A percentile compares a stretch with the other conserved stretches of the same genome.
Evolutionary conservation across 1,140 invertebrate species (phyloP).

Genomic region (Anoplophora glabripennis): DNA sequence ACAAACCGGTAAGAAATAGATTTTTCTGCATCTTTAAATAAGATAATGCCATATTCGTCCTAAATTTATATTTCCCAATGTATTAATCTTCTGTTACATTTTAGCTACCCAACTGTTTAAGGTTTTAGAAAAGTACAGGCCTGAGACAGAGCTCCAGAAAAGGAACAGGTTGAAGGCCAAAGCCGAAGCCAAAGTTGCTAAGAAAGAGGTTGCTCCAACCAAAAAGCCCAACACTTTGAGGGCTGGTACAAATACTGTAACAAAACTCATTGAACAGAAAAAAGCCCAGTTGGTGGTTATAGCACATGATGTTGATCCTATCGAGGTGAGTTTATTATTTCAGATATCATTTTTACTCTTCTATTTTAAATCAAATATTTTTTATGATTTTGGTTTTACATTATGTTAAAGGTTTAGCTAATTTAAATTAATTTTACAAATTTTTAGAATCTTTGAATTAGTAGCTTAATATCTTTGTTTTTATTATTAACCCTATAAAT

Average conservation of each 20-base stretch:
- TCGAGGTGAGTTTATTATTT: conserved; percentile 80
- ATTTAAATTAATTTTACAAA: no score
- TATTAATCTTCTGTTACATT: conserved; percentile 44
- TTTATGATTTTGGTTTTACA: no score
- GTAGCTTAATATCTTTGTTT: no score
- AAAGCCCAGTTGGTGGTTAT: conserved; percentile 97
- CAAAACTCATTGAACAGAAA: conserved; percentile 95
- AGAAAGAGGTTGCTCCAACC: conserved; percentile 83
- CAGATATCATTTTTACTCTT: no score
- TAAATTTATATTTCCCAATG: no score
- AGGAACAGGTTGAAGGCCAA: conserved; percentile 78
- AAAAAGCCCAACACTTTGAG: conserved; percentile 86
- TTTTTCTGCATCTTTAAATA: no score
- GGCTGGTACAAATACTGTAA: conserved; percentile 93
- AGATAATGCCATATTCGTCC: no score
- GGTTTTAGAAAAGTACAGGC: conserved; percentile 95
- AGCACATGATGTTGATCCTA: conserved; percentile 98
- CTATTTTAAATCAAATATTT: no score
- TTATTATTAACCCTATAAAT: no score
- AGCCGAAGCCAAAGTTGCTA: conserved; percentile 85
- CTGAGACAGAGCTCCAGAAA: conserved; percentile 88
- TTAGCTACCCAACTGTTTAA: conserved; percentile 92
- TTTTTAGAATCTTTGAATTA: no score
- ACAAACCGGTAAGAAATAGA: no score
- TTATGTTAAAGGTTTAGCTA: no score